These are phyloP conservation scores for Salpingus planirostris DNA, from an alignment of 2,888 invertebrate species.

Conservation along the genomic window DNA sequence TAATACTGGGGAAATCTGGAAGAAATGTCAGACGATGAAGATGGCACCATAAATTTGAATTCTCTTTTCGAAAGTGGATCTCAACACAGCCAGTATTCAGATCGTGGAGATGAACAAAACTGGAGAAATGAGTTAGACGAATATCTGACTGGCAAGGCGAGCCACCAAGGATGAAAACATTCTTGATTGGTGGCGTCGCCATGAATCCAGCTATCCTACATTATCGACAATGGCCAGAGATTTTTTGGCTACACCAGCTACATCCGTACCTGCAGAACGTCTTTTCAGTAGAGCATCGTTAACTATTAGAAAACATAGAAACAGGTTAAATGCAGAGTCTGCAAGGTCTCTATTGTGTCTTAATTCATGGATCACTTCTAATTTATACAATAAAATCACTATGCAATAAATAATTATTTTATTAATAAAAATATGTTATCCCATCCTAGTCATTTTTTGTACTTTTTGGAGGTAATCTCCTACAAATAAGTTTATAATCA, in stretches of 20 bases:
- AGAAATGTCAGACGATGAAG: too few relatives aligned
- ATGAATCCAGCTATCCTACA: slow-evolving; percentile 12
- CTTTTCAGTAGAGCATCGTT: slow-evolving; percentile 14
- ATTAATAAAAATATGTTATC: too few relatives aligned
- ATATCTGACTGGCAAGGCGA: slow-evolving; percentile 11
- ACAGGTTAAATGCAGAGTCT: slow-evolving; percentile 3
- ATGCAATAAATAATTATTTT: too few relatives aligned
- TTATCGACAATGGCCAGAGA: slow-evolving; percentile 14
- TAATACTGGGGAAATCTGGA: too few relatives aligned
- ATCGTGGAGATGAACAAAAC: too few relatives aligned
- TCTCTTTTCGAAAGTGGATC: too few relatives aligned
- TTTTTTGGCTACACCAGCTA: slow-evolving; percentile 13
- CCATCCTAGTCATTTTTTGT: too few relatives aligned
- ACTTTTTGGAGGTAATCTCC: too few relatives aligned
- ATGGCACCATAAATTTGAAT: too few relatives aligned
- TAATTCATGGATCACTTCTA: slow-evolving; percentile 7
- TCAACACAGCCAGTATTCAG: too few relatives aligned
- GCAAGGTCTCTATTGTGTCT: slow-evolving; percentile 8
- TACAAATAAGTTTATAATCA: too few relatives aligned
- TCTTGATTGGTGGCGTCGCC: slow-evolving; percentile 12
- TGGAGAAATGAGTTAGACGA: slow-evolving; percentile 12
- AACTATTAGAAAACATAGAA: slow-evolving; percentile 10
- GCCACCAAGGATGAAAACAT: slow-evolving; percentile 15
- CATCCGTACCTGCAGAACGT: slow-evolving; percentile 13
- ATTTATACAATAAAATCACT: background rate